Base-by-base conservation (phyloP, 2,888 invertebrate genomes). In the Mermis nigrescens region DNA sequence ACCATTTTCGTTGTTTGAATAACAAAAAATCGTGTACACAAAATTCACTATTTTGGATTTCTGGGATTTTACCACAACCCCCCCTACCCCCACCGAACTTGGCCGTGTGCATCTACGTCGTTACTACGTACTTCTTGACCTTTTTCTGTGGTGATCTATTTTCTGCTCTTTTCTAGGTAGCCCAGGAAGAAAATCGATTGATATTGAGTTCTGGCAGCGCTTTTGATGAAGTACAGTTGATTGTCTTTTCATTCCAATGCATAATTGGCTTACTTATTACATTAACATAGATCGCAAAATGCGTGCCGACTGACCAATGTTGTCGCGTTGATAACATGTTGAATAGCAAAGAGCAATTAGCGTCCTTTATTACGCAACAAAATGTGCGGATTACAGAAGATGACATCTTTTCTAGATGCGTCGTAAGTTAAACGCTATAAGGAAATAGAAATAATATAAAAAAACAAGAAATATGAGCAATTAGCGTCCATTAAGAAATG, bases 161-260 rank as follows among this genome's bases (percentile, higher is more conserved):
- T n/a, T n/a, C n/a, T n/a, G n/a, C n/a, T n/a, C n/a, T n/a, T n/a
- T 38, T 48, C 24, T 48, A 48, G 51, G 24, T 48, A 48, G 51
- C 15, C 7, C 12, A 19, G 7, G 7, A 7, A 24, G 51, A 48
- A 24, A 12, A 48, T 12, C 51, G 51, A 7, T 22, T 48, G 24
- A 12, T 48, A 24, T 48, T 48, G 51, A 48, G n/a, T 7, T 22
- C 15, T 48, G 51, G 51, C 15, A 19, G 15, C 7, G 51, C n/a
- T 7, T 12, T 48, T 24, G 7, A 12, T 19, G 26, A 7, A 24
- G 51, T 48, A 48, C 7, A 24, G 12, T 61, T 69, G 67, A 63
- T 7, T 38, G 7, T 38, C 19, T 38, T 38, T 38, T 7, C 19
- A 38, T 38, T 38, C 19, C 38, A 38, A 12, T 19, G 38, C 38